Evolutionary conservation across 2,888 invertebrate species (phyloP).

Genomic region (Apodemia zela): DNA sequence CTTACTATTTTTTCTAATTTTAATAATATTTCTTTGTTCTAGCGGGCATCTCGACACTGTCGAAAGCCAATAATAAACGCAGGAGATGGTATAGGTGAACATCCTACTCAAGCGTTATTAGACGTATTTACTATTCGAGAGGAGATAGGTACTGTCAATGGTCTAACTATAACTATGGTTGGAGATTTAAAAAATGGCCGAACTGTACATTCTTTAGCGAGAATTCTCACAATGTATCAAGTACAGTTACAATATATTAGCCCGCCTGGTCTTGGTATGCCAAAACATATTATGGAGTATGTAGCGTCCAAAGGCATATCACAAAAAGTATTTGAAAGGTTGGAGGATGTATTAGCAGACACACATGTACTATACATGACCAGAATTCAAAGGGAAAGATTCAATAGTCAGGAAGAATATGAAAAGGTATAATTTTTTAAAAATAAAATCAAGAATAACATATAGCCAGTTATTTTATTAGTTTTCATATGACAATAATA

Average conservation of each 20-base stretch:
- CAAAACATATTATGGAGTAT: slow-evolving; percentile 89
- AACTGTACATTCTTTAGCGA: slow-evolving; percentile 98
- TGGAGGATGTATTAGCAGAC: slow-evolving; percentile 93
- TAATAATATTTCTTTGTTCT: slow-evolving; percentile 33
- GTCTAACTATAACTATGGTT: slow-evolving; percentile 97
- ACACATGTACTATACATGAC: slow-evolving; percentile 99
- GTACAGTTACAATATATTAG: slow-evolving; percentile 96
- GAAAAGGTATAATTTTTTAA: slow-evolving; percentile 81
- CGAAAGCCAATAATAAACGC: slow-evolving; percentile 98
- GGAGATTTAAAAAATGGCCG: slow-evolving; percentile 98
- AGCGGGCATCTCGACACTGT: slow-evolving; percentile 91
- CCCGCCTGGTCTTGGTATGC: slow-evolving; percentile 94
- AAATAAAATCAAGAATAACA: slow-evolving; percentile 11
- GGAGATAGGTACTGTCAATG: slow-evolving; percentile 99
- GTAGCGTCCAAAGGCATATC: slow-evolving; percentile 88
- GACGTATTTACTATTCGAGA: slow-evolving; percentile 99
- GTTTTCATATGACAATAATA: neutral
- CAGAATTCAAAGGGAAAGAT: slow-evolving; percentile 96
- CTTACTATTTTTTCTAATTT: neutral
- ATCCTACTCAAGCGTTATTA: slow-evolving; percentile 98
- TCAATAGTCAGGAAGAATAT: slow-evolving; percentile 91
- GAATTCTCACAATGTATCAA: slow-evolving; percentile 95
- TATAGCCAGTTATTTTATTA: neutral
- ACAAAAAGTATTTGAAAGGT: slow-evolving; percentile 85
- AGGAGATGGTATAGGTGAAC: slow-evolving; percentile 98